Evolutionary conservation across 2,888 invertebrate genomes (phyloP).

Genomic region (Apoda limacodes): DNA sequence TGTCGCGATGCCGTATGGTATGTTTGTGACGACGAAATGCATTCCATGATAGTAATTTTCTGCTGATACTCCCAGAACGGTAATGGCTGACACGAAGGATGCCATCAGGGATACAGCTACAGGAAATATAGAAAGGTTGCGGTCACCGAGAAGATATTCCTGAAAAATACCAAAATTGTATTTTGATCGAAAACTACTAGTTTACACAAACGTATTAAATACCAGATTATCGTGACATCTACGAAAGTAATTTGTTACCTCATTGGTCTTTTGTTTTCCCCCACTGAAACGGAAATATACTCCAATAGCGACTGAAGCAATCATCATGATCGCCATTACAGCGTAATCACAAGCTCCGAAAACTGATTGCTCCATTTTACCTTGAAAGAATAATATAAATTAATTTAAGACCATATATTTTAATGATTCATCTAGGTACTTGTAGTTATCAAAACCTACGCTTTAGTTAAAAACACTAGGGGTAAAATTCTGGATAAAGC

Average conservation of each 20-base stretch:
- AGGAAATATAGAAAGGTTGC: slow-evolving; percentile 82
- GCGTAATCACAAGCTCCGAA: slow-evolving; percentile 81
- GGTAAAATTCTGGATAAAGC: too few relatives aligned
- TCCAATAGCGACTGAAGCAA: slow-evolving; percentile 81
- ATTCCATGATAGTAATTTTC: slow-evolving; percentile 89
- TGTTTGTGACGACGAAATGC: slow-evolving; percentile 81
- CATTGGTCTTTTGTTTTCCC: slow-evolving; percentile 85
- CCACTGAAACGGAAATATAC: slow-evolving; percentile 88
- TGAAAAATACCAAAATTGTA: too few relatives aligned
- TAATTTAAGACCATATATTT: background rate
- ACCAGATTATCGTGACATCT: too few relatives aligned
- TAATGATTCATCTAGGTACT: too few relatives aligned
- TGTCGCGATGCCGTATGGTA: slow-evolving; percentile 80
- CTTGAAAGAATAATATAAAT: background rate
- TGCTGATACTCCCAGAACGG: slow-evolving; percentile 87
- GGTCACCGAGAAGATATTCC: slow-evolving; percentile 87
- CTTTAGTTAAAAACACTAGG: too few relatives aligned
- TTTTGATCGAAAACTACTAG: too few relatives aligned
- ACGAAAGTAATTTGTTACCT: too few relatives aligned
- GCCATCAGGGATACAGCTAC: slow-evolving; percentile 93
- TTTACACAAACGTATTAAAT: too few relatives aligned
- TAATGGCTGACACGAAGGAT: slow-evolving; percentile 94
- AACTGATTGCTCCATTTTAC: slow-evolving; percentile 34
- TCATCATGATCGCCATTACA: slow-evolving; percentile 77
- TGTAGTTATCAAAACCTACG: too few relatives aligned